Percentiles rank a stretch among this genome's conserved stretches.
These are phyloP conservation scores for Crocuta crocuta DNA, from an alignment of 2,113 vertebrate genomes.

Conservation along the genomic window DNA sequence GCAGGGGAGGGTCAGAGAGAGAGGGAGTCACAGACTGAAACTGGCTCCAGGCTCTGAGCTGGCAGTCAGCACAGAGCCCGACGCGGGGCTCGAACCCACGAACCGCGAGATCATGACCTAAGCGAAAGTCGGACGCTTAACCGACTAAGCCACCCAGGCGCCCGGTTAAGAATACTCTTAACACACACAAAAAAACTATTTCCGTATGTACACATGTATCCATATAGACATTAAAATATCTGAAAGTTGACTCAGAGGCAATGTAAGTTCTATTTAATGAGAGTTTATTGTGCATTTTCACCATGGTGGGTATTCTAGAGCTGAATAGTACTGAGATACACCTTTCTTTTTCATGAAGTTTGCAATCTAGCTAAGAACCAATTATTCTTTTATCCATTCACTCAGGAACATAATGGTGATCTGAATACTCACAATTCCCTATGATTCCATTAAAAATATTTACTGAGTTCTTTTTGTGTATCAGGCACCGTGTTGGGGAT, in stretches of 20 bases:
- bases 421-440: not conserved
- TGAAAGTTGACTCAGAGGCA: not conserved
- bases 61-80: too few relatives aligned
- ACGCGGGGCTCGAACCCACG: too few relatives aligned
- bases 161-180: not conserved
- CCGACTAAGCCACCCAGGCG: too few relatives aligned
- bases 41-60: too few relatives aligned
- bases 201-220: not conserved
- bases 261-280: not conserved
- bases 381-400: not conserved
- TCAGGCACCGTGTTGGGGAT: not conserved
- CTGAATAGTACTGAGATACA: not conserved
- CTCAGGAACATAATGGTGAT: not conserved
- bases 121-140: too few relatives aligned
- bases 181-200: not conserved
- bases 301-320: not conserved
- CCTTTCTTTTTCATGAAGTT: not conserved
- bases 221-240: not conserved
- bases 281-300: not conserved
- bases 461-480: not conserved
- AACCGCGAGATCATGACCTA: too few relatives aligned
- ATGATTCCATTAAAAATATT: not conserved
- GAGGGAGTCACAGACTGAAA: too few relatives aligned
- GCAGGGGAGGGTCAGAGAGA: too few relatives aligned
- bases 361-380: not conserved